phyloP scores from a whole-genome alignment of 1,140 invertebrate species.

The Cherax quadricarinatus region DNA sequence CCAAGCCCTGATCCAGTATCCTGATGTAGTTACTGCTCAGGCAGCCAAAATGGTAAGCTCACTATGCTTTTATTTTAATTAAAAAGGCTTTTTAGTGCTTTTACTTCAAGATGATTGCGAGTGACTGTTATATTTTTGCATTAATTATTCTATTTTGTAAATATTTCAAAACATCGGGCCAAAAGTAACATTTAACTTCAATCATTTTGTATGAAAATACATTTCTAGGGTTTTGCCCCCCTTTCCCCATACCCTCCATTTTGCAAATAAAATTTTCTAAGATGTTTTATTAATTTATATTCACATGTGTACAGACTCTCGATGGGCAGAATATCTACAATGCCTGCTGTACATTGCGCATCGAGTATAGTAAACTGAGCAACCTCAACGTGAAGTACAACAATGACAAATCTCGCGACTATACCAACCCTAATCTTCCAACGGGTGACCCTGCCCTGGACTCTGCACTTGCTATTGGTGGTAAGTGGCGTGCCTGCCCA shows the following conservation, averaged over 20 bases:
- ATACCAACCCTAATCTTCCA: conserved; percentile 97
- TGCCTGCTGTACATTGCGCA: conserved; percentile 98
- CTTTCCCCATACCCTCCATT: too few species aligned
- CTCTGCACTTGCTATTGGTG: conserved; percentile 80
- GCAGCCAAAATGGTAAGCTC: conserved; percentile 93
- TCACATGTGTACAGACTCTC: conserved; percentile 83
- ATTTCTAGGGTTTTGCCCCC: too few species aligned
- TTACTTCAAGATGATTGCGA: too few species aligned
- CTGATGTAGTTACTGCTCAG: conserved; percentile 96
- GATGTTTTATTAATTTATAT: neutral
- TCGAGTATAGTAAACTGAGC: conserved; percentile 98
- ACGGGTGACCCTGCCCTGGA: conserved; percentile 90
- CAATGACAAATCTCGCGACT: conserved; percentile 99
- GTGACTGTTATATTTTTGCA: too few species aligned
- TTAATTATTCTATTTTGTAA: too few species aligned
- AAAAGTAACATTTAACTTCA: too few species aligned
- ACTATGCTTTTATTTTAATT: neutral
- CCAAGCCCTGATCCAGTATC: conserved; percentile 99
- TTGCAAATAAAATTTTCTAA: too few species aligned
- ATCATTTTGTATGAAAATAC: too few species aligned
- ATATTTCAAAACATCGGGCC: too few species aligned
- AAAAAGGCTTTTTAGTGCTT: neutral
- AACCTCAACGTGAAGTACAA: conserved; percentile 99
- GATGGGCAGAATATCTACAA: conserved; percentile 99
- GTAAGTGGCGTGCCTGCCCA: conserved; percentile 71